Percentiles rank a stretch among this genome's conserved stretches.
Evolutionary conservation across 2,113 vertebrate species (phyloP).

Genomic region (Silurus asotus): DNA sequence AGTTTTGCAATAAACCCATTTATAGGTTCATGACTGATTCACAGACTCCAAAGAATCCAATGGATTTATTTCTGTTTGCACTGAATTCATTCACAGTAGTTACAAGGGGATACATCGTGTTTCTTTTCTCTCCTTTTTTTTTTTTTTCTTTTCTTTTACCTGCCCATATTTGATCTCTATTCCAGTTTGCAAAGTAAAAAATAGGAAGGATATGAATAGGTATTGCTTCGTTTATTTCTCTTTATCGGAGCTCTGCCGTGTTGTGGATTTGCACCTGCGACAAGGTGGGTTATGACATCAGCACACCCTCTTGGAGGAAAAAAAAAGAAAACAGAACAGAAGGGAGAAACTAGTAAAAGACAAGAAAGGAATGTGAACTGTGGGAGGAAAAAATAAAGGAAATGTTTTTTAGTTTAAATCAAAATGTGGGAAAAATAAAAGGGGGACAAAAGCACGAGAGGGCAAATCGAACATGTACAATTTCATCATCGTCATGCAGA

Average conservation of each 20-base stretch:
- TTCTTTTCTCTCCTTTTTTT: constrained; percentile 58
- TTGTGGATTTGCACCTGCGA: constrained; percentile 49
- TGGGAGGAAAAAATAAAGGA: not conserved
- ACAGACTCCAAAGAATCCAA: constrained; percentile 66
- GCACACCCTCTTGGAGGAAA: constrained; percentile 74
- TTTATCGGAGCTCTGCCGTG: constrained; percentile 67
- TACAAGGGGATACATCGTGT: constrained; percentile 86
- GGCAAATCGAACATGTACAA: constrained; percentile 64
- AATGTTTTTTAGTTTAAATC: not conserved
- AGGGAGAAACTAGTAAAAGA: constrained; percentile 62
- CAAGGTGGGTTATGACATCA: constrained; percentile 56
- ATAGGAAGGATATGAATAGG: constrained; percentile 84
- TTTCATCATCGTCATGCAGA: constrained; percentile 75
- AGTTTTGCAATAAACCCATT: not conserved
- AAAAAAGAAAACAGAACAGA: constrained; percentile 63
- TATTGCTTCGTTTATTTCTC: constrained; percentile 91
- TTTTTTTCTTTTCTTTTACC: constrained; percentile 58
- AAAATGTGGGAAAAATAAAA: not conserved
- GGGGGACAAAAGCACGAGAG: not conserved
- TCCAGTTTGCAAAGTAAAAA: constrained; percentile 76
- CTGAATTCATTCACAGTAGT: constrained; percentile 93
- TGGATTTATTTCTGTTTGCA: constrained; percentile 95
- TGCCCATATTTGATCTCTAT: constrained; percentile 71
- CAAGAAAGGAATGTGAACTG: constrained; percentile 19
- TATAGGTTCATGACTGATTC: not conserved